Evolutionary conservation across 2,888 invertebrate species (phyloP).

Genomic region (Hirtodrosophila histrioides): DNA sequence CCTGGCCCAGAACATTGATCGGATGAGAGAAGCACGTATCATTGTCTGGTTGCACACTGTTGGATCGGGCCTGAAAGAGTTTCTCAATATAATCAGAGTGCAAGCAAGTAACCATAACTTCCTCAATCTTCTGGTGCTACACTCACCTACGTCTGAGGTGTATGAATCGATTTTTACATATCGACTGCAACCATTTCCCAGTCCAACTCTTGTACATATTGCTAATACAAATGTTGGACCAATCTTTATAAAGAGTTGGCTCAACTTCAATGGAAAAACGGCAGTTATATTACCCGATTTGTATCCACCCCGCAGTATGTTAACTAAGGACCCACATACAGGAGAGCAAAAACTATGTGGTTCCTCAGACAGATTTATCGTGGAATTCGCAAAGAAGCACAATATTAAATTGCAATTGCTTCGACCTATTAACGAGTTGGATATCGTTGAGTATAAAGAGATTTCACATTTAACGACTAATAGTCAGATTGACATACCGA

Average conservation of each 20-base stretch:
- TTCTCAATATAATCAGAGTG: background rate
- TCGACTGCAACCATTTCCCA: constrained; percentile 28
- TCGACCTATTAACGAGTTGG: background rate
- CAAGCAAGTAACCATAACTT: background rate
- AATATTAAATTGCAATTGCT: constrained; percentile 1
- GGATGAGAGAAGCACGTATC: constrained; percentile 20
- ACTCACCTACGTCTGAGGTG: background rate
- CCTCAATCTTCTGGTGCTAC: constrained; percentile 19
- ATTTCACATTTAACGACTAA: background rate
- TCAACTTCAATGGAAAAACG: constrained; percentile 13
- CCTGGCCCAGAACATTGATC: constrained; percentile 13
- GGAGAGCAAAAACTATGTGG: background rate
- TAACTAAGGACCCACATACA: background rate
- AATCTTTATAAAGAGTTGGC: background rate
- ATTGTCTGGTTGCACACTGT: constrained; percentile 22
- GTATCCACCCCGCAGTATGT: background rate
- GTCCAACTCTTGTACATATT: background rate
- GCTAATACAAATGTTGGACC: rapidly evolving
- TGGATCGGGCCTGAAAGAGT: background rate
- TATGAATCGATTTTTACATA: background rate
- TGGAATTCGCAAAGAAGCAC: constrained; percentile 14
- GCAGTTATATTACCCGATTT: background rate
- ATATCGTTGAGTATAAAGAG: background rate
- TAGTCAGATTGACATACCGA: constrained; percentile 17
- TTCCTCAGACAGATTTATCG: background rate